phyloP scores from a whole-genome alignment of 2,888 invertebrate genomes.

The Tanypteryx hageni region DNA sequence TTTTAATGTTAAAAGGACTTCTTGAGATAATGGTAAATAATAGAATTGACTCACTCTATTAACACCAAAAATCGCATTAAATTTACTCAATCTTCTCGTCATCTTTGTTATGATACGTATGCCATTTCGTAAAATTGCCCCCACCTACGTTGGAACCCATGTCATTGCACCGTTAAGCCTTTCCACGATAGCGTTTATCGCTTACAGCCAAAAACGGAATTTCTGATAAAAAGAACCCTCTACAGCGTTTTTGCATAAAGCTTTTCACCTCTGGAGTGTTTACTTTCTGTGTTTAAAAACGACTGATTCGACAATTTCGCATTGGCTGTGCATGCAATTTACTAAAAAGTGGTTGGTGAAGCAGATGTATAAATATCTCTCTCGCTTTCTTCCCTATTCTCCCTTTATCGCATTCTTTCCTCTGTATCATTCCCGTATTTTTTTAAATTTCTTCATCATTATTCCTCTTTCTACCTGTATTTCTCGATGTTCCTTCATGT shows the following conservation, averaged over 20 bases:
- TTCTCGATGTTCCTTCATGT: not conserved
- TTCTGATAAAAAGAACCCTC: constrained; percentile 15
- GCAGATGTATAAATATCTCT: not conserved
- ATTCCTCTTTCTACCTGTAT: not conserved
- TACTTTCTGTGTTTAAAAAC: constrained; percentile 35
- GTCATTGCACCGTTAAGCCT: too few species aligned
- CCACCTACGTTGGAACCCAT: too few species aligned
- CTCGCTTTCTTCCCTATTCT: not conserved
- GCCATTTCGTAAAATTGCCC: too few species aligned
- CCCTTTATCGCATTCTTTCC: not conserved
- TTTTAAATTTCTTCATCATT: not conserved
- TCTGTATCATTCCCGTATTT: not conserved
- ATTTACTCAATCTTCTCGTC: too few species aligned
- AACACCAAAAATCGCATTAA: too few species aligned
- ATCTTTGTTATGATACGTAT: too few species aligned
- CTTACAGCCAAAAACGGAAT: not conserved
- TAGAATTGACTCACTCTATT: too few species aligned
- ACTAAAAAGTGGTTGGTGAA: constrained; percentile 20
- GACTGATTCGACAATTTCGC: constrained; percentile 53
- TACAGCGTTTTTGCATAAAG: not conserved
- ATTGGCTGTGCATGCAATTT: not conserved
- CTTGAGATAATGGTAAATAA: too few species aligned
- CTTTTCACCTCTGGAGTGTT: constrained; percentile 28
- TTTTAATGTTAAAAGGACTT: too few species aligned
- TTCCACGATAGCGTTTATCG: too few species aligned